Evolutionary conservation across 2,888 invertebrate genomes (phyloP).

Genomic region (Odontothrips loti): DNA sequence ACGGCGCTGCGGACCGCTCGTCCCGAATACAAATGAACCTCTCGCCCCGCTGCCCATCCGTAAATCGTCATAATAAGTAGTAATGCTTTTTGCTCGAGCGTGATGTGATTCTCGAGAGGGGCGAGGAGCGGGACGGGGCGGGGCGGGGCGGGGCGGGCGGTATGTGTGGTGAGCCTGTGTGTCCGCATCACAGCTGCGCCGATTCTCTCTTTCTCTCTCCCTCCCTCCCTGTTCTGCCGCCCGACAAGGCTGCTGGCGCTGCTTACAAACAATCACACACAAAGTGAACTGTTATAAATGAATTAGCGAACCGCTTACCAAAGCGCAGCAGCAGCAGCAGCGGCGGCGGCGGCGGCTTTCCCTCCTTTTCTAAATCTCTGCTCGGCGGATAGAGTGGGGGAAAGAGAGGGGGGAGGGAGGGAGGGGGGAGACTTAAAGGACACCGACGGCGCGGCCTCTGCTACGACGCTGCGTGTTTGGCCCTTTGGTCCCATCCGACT

Average conservation of each 20-base stretch:
- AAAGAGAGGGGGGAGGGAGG: not conserved
- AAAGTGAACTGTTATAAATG: constrained; percentile 27
- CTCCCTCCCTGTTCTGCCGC: not conserved
- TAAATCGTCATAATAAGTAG: no score
- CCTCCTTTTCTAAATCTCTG: not conserved
- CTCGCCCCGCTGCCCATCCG: no score
- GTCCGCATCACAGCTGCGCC: no score
- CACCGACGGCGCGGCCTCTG: not conserved
- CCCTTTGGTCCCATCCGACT: no score
- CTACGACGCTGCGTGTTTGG: no score
- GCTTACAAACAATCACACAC: constrained; percentile 22
- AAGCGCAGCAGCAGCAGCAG: not conserved
- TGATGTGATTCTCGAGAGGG: no score
- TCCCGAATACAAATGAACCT: no score
- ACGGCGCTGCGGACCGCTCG: no score
- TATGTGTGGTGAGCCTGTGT: no score
- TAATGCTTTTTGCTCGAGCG: no score
- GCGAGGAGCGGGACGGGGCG: not conserved
- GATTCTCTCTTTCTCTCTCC: no score
- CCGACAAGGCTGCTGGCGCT: not conserved
- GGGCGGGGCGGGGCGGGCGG: not conserved
- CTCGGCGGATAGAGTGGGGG: not conserved
- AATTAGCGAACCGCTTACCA: constrained; percentile 9
- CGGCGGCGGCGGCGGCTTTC: not conserved
- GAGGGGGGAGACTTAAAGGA: not conserved